Percentiles rank a stretch among this genome's conserved stretches.
These are phyloP conservation scores for Musca vetustissima DNA, from an alignment of 1,140 invertebrate genomes.

Conservation along the genomic window DNA sequence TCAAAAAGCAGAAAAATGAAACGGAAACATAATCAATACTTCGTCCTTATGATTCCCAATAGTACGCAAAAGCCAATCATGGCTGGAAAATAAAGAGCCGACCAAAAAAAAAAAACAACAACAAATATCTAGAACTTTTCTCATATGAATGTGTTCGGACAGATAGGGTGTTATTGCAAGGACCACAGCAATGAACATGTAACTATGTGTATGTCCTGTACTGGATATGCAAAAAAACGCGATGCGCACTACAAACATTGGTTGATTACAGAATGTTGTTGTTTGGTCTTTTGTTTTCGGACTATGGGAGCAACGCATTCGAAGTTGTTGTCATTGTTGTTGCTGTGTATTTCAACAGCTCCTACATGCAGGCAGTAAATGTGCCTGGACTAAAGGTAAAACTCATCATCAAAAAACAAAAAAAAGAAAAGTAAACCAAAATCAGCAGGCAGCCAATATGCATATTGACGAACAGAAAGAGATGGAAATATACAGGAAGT, in stretches of 20 bases:
- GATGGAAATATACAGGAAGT: background rate
- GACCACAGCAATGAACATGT: background rate
- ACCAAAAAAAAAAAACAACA: background rate
- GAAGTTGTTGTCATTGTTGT: background rate
- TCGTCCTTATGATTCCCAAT: too few species aligned
- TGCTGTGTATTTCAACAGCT: conserved; percentile 11
- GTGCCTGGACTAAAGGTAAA: conserved; percentile 4
- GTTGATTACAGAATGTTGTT: background rate
- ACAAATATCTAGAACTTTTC: background rate
- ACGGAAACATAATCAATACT: too few species aligned
- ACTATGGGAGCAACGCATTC: too few species aligned
- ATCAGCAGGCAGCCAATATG: conserved; percentile 10
- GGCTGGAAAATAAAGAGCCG: too few species aligned
- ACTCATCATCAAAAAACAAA: conserved; percentile 5
- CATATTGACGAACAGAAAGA: conserved; percentile 19
- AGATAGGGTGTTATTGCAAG: background rate
- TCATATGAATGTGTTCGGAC: too few species aligned
- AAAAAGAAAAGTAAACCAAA: background rate
- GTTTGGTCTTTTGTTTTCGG: background rate
- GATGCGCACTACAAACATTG: background rate
- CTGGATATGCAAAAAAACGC: background rate
- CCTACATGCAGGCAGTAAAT: background rate
- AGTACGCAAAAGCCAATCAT: too few species aligned
- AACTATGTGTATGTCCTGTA: background rate
- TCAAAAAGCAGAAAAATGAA: too few species aligned